Percentiles rank a stretch among this genome's conserved stretches.
Conservation (phyloP, 2,888 invertebrate genomes). For the Allophyes oxyacanthae region DNA sequence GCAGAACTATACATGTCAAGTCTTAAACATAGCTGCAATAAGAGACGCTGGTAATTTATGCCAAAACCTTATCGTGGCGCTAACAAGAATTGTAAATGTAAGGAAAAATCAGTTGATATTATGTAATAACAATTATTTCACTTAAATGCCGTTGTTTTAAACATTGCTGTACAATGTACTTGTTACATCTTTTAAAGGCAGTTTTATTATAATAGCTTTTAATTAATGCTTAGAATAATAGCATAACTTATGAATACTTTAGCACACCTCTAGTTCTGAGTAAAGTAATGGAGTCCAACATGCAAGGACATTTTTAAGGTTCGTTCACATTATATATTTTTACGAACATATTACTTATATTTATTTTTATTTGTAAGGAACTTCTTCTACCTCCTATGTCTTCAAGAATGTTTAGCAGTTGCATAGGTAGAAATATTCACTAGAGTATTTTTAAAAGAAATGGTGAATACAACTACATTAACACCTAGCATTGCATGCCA, state of each 20-base stretch:
- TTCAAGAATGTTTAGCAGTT: too few relatives aligned
- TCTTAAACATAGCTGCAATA: too few relatives aligned
- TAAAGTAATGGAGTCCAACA: conserved; percentile 29
- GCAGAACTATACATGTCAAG: too few relatives aligned
- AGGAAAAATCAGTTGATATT: conserved; percentile 4
- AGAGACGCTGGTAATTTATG: neutral
- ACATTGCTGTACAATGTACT: conserved; percentile 13
- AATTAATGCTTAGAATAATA: conserved; percentile 34
- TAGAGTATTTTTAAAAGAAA: too few relatives aligned
- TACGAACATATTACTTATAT: too few relatives aligned
- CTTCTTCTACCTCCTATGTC: too few relatives aligned
- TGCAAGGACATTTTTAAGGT: conserved; percentile 29
- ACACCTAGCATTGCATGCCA: conserved; percentile 18
- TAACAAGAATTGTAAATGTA: too few relatives aligned
- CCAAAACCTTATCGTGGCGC: too few relatives aligned
- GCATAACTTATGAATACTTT: conserved; percentile 32
- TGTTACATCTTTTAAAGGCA: conserved; percentile 11
- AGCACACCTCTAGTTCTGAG: conserved; percentile 32
- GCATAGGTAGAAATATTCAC: too few relatives aligned
- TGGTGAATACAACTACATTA: too few relatives aligned
- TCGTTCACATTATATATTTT: conserved; percentile 9
- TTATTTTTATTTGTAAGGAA: too few relatives aligned
- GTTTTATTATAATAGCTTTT: conserved; percentile 34
- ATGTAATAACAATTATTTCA: conserved; percentile 21
- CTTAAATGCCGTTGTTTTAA: conserved; percentile 4